A percentile compares a stretch with the other conserved stretches of the same genome.
Evolutionary conservation across 2,797 vertebrate genomes (phyloP).

Genomic region (Protosalanx chinensis): DNA sequence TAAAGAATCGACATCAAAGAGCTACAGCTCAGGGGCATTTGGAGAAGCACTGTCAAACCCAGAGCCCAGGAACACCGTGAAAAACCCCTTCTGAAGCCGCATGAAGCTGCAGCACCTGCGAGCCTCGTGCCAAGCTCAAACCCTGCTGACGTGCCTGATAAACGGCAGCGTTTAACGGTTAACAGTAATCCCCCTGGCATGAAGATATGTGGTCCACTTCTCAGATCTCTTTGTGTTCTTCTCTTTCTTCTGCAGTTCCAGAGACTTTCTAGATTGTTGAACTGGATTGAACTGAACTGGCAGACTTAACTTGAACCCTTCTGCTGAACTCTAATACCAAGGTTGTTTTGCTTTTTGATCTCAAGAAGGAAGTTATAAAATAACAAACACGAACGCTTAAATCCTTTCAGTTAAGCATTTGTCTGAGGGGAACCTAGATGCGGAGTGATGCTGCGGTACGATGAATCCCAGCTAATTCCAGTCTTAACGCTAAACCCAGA

Average conservation of each 20-base stretch:
- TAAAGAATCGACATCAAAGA: neutral
- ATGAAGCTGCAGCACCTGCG: slow-evolving; percentile 12
- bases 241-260: neutral
- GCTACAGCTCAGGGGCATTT: neutral
- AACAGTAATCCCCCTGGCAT: slow-evolving; percentile 13
- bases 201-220: slow-evolving; percentile 12
- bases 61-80: neutral
- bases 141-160: slow-evolving; percentile 15
- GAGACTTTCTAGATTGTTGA: slow-evolving; percentile 5
- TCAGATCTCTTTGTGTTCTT: slow-evolving; percentile 21
- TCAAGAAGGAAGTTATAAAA: too few species aligned
- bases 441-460: neutral
- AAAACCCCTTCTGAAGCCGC: slow-evolving; percentile 5
- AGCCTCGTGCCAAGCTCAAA: slow-evolving; percentile 22
- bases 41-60: neutral
- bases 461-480: neutral
- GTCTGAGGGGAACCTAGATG: too few species aligned
- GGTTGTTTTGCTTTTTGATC: too few species aligned
- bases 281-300: neutral
- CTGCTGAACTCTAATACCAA: neutral
- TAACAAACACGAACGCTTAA: too few species aligned
- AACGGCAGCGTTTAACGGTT: slow-evolving; percentile 23
- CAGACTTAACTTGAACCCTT: neutral
- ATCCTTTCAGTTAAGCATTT: too few species aligned
- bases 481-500: slow-evolving; percentile 39